Conservation (phyloP, 2,797 vertebrate species). For the Liasis olivaceus region DNA sequence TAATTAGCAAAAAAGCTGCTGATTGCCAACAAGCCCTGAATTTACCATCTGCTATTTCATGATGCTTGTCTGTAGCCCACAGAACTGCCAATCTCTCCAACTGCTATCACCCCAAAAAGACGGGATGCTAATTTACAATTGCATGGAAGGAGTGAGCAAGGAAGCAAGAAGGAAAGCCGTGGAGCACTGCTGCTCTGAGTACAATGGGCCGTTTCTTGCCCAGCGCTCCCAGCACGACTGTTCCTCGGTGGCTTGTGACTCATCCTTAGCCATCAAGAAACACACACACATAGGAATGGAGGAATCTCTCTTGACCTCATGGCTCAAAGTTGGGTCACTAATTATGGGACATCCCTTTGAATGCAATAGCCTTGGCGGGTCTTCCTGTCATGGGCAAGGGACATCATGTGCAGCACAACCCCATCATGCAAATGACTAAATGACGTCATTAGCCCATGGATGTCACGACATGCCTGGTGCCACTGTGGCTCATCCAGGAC, state of each 20-base stretch:
- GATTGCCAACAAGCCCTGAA: conserved; percentile 96
- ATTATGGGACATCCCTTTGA: conserved; percentile 46
- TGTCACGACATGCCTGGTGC: neutral
- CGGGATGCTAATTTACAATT: conserved; percentile 86
- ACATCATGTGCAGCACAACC: neutral
- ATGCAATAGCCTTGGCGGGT: conserved; percentile 53
- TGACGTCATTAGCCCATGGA: neutral
- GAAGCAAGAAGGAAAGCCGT: conserved; percentile 69
- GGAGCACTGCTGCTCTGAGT: conserved; percentile 70
- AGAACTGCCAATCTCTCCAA: conserved; percentile 82
- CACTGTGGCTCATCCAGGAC: neutral
- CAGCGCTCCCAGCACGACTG: conserved; percentile 61
- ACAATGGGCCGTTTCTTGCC: conserved; percentile 70
- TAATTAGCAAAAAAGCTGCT: conserved; percentile 91
- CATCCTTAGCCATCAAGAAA: conserved; percentile 46
- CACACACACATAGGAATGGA: conserved; percentile 57
- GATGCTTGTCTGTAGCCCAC: conserved; percentile 82
- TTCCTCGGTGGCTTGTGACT: conserved; percentile 45
- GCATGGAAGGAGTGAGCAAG: conserved; percentile 81
- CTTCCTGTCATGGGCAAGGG: conserved; percentile 17
- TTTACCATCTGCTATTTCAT: conserved; percentile 96
- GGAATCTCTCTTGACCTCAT: conserved; percentile 45
- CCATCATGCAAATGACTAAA: neutral
- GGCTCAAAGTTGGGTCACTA: conserved; percentile 25
- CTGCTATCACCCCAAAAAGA: conserved; percentile 84